These are phyloP conservation scores for Charadrius vociferus DNA, from an alignment of 2,113 vertebrate genomes.

Conservation along the genomic window DNA sequence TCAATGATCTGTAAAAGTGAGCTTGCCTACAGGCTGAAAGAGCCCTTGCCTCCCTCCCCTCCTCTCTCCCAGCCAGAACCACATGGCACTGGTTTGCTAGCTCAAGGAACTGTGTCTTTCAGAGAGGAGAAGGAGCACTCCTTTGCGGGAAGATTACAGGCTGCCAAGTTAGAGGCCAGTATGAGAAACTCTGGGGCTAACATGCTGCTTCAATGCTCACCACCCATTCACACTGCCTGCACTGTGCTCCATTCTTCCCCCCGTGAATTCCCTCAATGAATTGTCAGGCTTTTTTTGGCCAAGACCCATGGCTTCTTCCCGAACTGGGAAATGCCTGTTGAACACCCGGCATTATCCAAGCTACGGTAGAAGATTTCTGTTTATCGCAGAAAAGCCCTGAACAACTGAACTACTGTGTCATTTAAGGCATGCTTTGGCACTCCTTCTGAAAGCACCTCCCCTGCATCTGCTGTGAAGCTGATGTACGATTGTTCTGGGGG, in stretches of 20 bases:
- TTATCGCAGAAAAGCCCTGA: background rate
- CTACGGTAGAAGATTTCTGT: background rate
- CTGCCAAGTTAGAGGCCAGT: background rate
- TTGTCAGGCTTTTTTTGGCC: background rate
- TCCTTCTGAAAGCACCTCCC: background rate
- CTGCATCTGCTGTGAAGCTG: background rate
- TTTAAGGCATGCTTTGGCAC: background rate
- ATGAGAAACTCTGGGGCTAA: background rate
- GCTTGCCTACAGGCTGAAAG: background rate
- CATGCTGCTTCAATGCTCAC: background rate
- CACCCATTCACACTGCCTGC: background rate
- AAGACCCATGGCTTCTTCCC: background rate
- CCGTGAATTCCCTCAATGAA: background rate
- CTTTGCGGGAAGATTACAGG: background rate
- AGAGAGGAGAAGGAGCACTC: background rate
- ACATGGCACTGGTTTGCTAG: background rate
- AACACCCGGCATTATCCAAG: background rate
- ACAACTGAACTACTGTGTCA: background rate
- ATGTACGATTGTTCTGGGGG: background rate
- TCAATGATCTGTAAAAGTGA: constrained; percentile 17
- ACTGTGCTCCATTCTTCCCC: background rate
- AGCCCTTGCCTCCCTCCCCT: background rate
- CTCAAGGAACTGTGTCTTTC: background rate
- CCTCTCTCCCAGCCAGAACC: background rate
- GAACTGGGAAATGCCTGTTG: background rate